These are phyloP conservation scores for Parnassius glacialis DNA, from an alignment of 2,888 invertebrate genomes.

Conservation along the genomic window DNA sequence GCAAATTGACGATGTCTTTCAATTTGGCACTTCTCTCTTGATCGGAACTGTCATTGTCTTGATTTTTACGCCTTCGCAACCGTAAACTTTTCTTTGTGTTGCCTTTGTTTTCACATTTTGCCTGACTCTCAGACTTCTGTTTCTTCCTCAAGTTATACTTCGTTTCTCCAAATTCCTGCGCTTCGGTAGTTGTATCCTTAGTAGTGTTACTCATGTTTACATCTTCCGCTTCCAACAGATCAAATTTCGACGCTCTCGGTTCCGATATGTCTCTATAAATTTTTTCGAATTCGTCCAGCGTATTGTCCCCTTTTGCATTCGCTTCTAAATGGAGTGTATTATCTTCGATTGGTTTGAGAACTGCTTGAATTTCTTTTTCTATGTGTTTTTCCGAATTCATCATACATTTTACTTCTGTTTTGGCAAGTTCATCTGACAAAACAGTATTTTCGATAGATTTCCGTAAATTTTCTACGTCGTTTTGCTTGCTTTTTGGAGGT, in stretches of 20 bases:
- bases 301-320: slow-evolving; percentile 44
- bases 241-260: slow-evolving; percentile 65
- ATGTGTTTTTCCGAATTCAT: slow-evolving; percentile 21
- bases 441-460: slow-evolving; percentile 46
- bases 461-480: slow-evolving; percentile 34
- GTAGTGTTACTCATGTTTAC: slow-evolving; percentile 29
- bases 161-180: slow-evolving; percentile 30
- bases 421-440: slow-evolving; percentile 36
- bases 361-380: slow-evolving; percentile 1
- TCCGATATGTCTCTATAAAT: slow-evolving; percentile 60
- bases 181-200: slow-evolving; percentile 1
- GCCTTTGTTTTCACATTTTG: slow-evolving; percentile 41
- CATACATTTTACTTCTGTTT: slow-evolving; percentile 31
- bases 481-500: slow-evolving; percentile 28
- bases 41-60: slow-evolving; percentile 41
- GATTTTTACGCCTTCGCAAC: slow-evolving; percentile 48
- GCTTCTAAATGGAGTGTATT: slow-evolving; percentile 25
- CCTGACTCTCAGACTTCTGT: slow-evolving; percentile 31
- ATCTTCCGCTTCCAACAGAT: slow-evolving; percentile 49
- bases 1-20: slow-evolving; percentile 66
- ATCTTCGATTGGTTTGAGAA: slow-evolving; percentile 3
- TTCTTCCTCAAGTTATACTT: slow-evolving; percentile 61
- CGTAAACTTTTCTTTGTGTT: slow-evolving; percentile 48
- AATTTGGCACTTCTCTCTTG: slow-evolving; percentile 42
- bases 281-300: slow-evolving; percentile 64